Base-by-base conservation (phyloP, 2,113 vertebrate genomes). In the Prolemur simus region DNA sequence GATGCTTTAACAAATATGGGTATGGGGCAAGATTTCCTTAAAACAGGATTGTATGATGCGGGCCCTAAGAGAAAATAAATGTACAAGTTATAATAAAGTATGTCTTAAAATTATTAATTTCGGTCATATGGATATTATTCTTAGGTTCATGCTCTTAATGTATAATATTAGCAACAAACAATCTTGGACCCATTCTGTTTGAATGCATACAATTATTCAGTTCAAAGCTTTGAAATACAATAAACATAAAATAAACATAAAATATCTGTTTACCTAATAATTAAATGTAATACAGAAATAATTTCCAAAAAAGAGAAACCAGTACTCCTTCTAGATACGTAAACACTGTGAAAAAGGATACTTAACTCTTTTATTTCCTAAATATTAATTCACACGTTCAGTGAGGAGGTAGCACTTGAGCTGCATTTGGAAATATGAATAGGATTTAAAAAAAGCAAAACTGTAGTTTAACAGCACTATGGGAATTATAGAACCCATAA, bases 1-100 rank as follows among this genome's bases (percentile, higher is more conserved):
- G 98, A 96, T 90, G 84, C 93, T 94, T 98, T 98, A 91, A 97
- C 83, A 91, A 98, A 98, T 77, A 98, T 90, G 73, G 98, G 89
- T 96, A 98, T 93, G 42, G 97, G 97, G 58, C 98, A 95, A 92
- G 76, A 91, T 66, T 97, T 97, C 96, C 97, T 99, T 80, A 98
- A 68, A 77, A 96, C 52, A 66, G 98, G 98, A 94, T 96, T 98
- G 83, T 99, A 99, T 6, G 96, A 82, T 34, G 97, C 98, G 25
- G 99, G 99, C 6, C 99, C 99, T 99, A 95, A 92, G 15, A 71
- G 13, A 94, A 95, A 66, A 93, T 32, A 81, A 83, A 89, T 34
- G 91, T 91, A 82, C 97, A 98, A 97, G 90, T 58, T 45, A 20
- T 66, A 49, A 93, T 89, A 76, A 95, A 77, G 2, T 64, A 63